These are phyloP conservation scores for Gymnoscopelus braueri DNA, from an alignment of 2,797 vertebrate genomes.

Conservation along the genomic window DNA sequence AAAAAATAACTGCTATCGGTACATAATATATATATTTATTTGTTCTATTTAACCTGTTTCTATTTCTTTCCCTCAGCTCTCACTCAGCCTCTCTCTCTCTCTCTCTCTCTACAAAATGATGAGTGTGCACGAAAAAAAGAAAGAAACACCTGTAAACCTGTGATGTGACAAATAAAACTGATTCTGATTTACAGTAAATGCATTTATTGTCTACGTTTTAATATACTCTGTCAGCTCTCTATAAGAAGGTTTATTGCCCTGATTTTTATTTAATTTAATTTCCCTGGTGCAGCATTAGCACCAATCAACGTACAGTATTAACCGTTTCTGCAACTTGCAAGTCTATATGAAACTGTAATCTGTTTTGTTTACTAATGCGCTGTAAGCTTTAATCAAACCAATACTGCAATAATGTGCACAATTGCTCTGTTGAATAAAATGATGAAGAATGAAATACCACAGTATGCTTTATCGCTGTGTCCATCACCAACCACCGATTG, in stretches of 20 bases:
- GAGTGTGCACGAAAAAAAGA: too few relatives aligned
- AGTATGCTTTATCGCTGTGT: background rate
- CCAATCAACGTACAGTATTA: background rate
- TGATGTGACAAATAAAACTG: too few relatives aligned
- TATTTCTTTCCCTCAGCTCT: too few relatives aligned
- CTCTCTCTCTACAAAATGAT: too few relatives aligned
- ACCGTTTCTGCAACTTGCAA: conserved; percentile 3
- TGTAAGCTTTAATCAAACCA: conserved; percentile 18
- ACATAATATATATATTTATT: too few relatives aligned
- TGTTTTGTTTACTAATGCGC: background rate
- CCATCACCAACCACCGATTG: background rate
- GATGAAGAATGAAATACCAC: background rate
- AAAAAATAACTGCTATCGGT: too few relatives aligned
- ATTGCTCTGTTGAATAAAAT: background rate
- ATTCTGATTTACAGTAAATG: background rate
- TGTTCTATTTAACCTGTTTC: too few relatives aligned
- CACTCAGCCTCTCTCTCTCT: too few relatives aligned
- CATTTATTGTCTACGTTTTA: background rate
- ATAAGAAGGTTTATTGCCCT: background rate
- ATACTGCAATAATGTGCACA: background rate
- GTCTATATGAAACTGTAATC: background rate
- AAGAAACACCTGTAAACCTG: too few relatives aligned
- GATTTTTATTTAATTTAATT: background rate
- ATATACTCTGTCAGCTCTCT: conserved; percentile 7
- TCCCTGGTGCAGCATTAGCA: background rate